Base-by-base conservation (phyloP, 1,140 invertebrate species). In the Listronotus bonariensis region DNA sequence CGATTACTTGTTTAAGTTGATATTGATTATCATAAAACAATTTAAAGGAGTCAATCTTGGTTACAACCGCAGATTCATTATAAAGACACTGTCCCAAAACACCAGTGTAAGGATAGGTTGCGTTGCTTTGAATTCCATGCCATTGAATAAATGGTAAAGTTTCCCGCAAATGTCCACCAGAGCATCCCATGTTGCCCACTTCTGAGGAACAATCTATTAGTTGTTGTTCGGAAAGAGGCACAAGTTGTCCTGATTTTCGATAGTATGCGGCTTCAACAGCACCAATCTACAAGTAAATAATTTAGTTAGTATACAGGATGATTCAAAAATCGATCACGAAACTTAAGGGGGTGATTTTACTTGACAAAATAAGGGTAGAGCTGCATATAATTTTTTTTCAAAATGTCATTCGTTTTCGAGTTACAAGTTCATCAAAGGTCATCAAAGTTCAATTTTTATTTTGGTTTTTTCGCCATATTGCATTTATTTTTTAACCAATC, bases 51-150 rank as follows among this genome's bases (percentile, higher is more conserved):
- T 43, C n/a, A 14, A 43, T 43, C n/a, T 43, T 43, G 14, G 42
- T 43, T 43, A 43, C 42, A 2, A 43, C 12, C 1, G 42, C 42
- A 15, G 42, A 43, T 18, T 14, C n/a, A 18, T 43, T 14, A 8
- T 43, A 43, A 11, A 11, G 42, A 18, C 42, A 43, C 9, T 12
- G 6, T 14, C 14, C 42, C 42, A 2, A 15, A 4, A 43, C n/a
- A 43, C 42, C 42, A 11, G 8, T 43, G 12, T 43, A 43, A 43
- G 42, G 14, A 14, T 43, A 43, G 14, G 8, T 6, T 8, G 4
- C 12, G 2, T 43, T n/a, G 9, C 42, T 43, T 18, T 43, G 42
- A n/a, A 43, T 43, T 43, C 42, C 42, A 15, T 43, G n/a, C n/a
- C n/a, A 43, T 4, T 14, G 7, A 14, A 43, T n/a, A 8, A 11